Evolutionary conservation across 2,888 invertebrate species (phyloP).

Genomic region (Parnassius smintheus): DNA sequence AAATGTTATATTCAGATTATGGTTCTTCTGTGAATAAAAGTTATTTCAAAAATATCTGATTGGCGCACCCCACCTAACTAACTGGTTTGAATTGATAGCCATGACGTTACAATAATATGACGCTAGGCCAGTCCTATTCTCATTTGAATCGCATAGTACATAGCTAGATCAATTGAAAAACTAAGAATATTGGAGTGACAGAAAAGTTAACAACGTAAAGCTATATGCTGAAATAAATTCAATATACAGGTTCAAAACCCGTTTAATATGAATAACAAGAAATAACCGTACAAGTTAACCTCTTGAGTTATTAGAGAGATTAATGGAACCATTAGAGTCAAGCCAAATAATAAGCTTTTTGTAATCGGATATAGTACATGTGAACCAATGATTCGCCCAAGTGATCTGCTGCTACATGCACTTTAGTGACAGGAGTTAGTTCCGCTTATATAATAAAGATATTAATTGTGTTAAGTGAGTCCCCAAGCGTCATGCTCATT

Average conservation of each 20-base stretch:
- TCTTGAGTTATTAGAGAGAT: slow-evolving; percentile 7
- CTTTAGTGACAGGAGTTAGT: slow-evolving; percentile 19
- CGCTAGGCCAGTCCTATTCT: too few relatives aligned
- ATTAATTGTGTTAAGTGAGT: slow-evolving; percentile 30
- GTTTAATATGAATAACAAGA: neutral
- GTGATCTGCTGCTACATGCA: slow-evolving; percentile 20
- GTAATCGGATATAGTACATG: slow-evolving; percentile 1
- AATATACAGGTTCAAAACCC: neutral
- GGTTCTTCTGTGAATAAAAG: too few relatives aligned
- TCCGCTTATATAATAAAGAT: slow-evolving; percentile 15
- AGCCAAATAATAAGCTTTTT: slow-evolving; percentile 14
- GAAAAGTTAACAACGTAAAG: too few relatives aligned
- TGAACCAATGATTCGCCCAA: slow-evolving; percentile 18
- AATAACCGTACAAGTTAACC: slow-evolving; percentile 8
- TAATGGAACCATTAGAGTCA: slow-evolving; percentile 2
- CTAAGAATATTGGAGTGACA: too few relatives aligned
- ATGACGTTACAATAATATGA: too few relatives aligned
- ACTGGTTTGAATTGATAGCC: too few relatives aligned
- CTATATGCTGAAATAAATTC: neutral
- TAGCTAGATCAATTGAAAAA: too few relatives aligned
- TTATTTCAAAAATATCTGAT: too few relatives aligned
- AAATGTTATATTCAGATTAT: too few relatives aligned
- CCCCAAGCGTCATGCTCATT: slow-evolving; percentile 50
- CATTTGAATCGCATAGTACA: too few relatives aligned
- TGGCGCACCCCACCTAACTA: too few relatives aligned